Evolutionary conservation across 2,888 invertebrate genomes (phyloP).

Genomic region (Nomada lathburiana): DNA sequence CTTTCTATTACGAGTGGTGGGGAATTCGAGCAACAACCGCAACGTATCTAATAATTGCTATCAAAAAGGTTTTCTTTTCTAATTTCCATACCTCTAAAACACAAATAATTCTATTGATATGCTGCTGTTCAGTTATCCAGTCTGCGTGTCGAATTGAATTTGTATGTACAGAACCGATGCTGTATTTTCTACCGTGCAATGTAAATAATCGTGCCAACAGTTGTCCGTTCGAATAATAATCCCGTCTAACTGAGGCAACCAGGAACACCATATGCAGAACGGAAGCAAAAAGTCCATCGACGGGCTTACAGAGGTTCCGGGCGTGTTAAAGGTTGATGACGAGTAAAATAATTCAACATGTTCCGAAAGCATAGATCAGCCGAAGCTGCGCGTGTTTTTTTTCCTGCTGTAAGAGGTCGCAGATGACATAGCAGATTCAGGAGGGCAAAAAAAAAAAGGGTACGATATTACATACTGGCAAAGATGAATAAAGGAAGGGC

Average conservation of each 20-base stretch:
- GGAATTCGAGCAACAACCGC: background rate
- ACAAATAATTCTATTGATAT: too few species aligned
- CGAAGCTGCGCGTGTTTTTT: conserved; percentile 27
- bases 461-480: conserved; percentile 51
- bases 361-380: conserved; percentile 6
- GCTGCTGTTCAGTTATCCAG: too few species aligned
- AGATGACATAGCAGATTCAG: conserved; percentile 21
- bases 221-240: conserved; percentile 3
- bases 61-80: conserved; percentile 4
- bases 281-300: conserved; percentile 3
- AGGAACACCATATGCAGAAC: background rate
- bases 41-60: conserved; percentile 33
- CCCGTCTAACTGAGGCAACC: background rate
- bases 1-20: conserved; percentile 21
- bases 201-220: background rate
- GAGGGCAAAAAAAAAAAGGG: conserved; percentile 16
- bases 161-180: too few species aligned
- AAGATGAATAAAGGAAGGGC: conserved; percentile 29
- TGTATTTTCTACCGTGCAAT: too few species aligned
- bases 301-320: background rate
- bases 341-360: conserved; percentile 35
- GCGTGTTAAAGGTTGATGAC: conserved; percentile 5
- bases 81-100: background rate
- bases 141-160: too few species aligned
- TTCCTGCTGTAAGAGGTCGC: background rate